Percentiles rank a stretch among this genome's conserved stretches.
phyloP scores from a whole-genome alignment of 2,888 invertebrate genomes.

The Cryptocephalus moraei region DNA sequence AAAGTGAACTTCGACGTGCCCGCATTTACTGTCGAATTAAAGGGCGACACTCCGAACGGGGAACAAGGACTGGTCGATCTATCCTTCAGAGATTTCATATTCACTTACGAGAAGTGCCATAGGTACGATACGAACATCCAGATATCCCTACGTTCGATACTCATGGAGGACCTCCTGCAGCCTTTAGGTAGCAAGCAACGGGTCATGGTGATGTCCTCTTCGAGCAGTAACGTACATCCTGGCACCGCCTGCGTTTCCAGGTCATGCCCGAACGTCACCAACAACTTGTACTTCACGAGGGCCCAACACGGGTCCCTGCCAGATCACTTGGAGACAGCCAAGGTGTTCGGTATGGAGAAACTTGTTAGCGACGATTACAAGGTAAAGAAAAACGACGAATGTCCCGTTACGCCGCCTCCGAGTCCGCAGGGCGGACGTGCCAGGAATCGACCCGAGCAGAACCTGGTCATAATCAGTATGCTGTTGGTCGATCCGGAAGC shows the following conservation, averaged over 20 bases:
- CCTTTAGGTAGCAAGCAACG: constrained; percentile 63
- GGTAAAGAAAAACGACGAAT: constrained; percentile 6
- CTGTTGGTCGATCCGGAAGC: constrained; percentile 56
- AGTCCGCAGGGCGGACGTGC: constrained; percentile 39
- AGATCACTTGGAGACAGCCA: constrained; percentile 46
- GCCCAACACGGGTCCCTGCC: constrained; percentile 45
- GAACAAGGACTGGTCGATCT: constrained; percentile 77
- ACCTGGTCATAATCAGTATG: constrained; percentile 63
- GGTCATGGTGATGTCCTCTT: constrained; percentile 62
- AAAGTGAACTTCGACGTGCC: constrained; percentile 62
- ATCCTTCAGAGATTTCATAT: constrained; percentile 72
- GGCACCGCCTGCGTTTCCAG: constrained; percentile 54
- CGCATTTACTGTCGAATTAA: constrained; percentile 63
- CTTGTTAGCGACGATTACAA: not conserved
- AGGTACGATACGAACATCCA: constrained; percentile 63
- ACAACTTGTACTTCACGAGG: constrained; percentile 21
- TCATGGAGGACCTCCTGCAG: constrained; percentile 84
- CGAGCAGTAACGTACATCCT: constrained; percentile 31
- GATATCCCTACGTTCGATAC: constrained; percentile 71
- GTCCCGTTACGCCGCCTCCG: constrained; percentile 50
- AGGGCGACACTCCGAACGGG: constrained; percentile 54
- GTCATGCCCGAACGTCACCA: constrained; percentile 69
- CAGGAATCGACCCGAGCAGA: constrained; percentile 44
- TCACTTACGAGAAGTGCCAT: constrained; percentile 60
- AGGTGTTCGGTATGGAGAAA: constrained; percentile 34